Percentiles rank a stretch among this genome's conserved stretches.
Conservation (phyloP, 37 sponge, comb jelly and placozoan species). For the Beroe forskalii region DNA sequence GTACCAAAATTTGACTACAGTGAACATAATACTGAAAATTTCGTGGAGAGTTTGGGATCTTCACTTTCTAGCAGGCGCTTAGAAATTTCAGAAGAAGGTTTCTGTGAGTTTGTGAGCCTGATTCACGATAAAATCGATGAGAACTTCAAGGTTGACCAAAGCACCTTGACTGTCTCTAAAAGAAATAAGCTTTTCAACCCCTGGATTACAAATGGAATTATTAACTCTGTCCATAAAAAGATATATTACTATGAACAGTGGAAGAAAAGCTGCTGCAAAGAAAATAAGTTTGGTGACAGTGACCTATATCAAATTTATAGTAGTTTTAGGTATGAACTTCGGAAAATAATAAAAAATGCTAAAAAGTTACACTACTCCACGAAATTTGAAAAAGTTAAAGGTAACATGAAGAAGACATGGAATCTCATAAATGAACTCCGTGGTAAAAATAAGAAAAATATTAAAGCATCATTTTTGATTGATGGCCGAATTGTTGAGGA, state of each 20-base stretch:
- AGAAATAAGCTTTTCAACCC: not conserved
- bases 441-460: not conserved
- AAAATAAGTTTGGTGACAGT: not conserved
- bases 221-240: not conserved
- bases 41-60: not conserved
- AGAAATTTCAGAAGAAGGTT: too few relatives aligned
- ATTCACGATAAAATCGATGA: not conserved
- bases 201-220: too few relatives aligned
- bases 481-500: not conserved
- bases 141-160: not conserved
- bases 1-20: not conserved
- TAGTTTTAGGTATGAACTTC: not conserved
- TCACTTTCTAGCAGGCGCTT: too few relatives aligned
- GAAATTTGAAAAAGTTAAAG: not conserved
- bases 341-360: not conserved
- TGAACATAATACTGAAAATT: not conserved
- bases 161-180: not conserved
- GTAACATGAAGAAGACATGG: not conserved
- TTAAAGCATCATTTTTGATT: not conserved
- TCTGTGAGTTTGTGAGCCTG: not conserved
- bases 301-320: not conserved
- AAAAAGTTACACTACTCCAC: not conserved
- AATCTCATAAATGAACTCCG: not conserved
- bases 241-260: not conserved
- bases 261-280: not conserved